Base-by-base conservation (phyloP, 2,113 vertebrate species). In the Cyanoramphus novaezelandiae region DNA sequence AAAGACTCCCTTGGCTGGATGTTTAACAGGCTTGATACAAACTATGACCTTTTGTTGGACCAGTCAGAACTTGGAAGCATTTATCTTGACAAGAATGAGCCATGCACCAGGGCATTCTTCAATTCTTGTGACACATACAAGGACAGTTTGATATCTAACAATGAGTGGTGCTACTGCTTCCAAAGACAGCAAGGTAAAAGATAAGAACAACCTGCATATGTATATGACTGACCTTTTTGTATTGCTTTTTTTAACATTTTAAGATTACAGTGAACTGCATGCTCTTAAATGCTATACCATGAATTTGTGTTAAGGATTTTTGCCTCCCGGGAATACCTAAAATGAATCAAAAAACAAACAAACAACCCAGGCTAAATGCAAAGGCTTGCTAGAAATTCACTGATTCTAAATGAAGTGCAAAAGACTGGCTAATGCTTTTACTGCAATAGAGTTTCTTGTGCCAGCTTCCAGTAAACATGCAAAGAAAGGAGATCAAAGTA, bases 91-190 rank as follows among this genome's bases (percentile, higher is more conserved):
- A 98, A 98, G 96, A 99, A 99, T 7, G 99, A 99, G 71, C 98
- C 98, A 0, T 99, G 99, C 93, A 99, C 98, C 9, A 98, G 98
- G 47, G 98, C 98, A 0, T 99, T 99, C 98, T 99, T 99, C 98
- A 99, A 98, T 91, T 99, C 99, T 17, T 99, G 99, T 85, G 99
- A 99, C 94, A 98, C 98, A 1, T 99, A 99, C 87, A 97, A 95
- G 39, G 98, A 99, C 97, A 98, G 98, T 85, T 97, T 99, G 65
- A 98, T 99, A 97, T 99, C 98, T 95, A 99, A 99, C 97, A 99
- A 99, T 21, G 99, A 99, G 88, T 99, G 99, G 99, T 99, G 99
- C 97, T 99, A 99, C 62, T 99, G 99, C 96, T 99, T 99, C 97
- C 99, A 99, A 96, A 99, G 98, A 88, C 99, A 99, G 95, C 99